Conservation (phyloP, 2,797 vertebrate genomes). For the Peromyscus aztecus region DNA sequence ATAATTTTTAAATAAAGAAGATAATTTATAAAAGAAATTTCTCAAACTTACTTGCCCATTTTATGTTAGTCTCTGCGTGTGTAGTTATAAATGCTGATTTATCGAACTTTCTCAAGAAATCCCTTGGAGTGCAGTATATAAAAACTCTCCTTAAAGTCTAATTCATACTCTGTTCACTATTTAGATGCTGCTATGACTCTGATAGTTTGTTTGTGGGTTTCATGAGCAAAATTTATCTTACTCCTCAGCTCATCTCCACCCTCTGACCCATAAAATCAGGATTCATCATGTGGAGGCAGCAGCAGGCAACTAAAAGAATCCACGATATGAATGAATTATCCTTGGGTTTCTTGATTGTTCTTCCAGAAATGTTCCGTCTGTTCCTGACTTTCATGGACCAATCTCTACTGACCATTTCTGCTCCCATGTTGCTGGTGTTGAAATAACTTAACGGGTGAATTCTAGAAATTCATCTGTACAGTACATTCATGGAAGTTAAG, state of each 20-base stretch:
- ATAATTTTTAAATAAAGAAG: slow-evolving; percentile 35
- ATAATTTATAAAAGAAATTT: slow-evolving; percentile 27
- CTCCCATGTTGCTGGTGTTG: slow-evolving; percentile 4
- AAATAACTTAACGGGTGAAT: neutral
- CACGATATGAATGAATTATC: neutral
- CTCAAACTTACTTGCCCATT: neutral
- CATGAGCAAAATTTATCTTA: slow-evolving; percentile 30
- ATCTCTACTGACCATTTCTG: neutral
- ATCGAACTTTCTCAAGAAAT: slow-evolving; percentile 59
- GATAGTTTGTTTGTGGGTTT: neutral
- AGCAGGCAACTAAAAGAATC: slow-evolving; percentile 46
- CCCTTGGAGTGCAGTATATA: neutral
- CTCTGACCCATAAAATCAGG: slow-evolving; percentile 17
- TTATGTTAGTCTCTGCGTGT: slow-evolving; percentile 10
- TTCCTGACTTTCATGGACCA: neutral
- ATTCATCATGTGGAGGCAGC: neutral
- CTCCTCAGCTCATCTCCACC: neutral
- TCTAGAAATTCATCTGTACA: neutral
- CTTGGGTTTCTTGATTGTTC: neutral
- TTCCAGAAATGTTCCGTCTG: slow-evolving; percentile 40
- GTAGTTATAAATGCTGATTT: slow-evolving; percentile 39
- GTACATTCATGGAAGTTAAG: slow-evolving; percentile 31
- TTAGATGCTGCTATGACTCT: neutral
- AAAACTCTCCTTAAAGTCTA: neutral
- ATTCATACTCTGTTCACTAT: neutral